A percentile compares a stretch with the other conserved stretches of the same genome.
These are phyloP conservation scores for Pteropus rufus DNA, from an alignment of 2,797 vertebrate species.

Conservation along the genomic window DNA sequence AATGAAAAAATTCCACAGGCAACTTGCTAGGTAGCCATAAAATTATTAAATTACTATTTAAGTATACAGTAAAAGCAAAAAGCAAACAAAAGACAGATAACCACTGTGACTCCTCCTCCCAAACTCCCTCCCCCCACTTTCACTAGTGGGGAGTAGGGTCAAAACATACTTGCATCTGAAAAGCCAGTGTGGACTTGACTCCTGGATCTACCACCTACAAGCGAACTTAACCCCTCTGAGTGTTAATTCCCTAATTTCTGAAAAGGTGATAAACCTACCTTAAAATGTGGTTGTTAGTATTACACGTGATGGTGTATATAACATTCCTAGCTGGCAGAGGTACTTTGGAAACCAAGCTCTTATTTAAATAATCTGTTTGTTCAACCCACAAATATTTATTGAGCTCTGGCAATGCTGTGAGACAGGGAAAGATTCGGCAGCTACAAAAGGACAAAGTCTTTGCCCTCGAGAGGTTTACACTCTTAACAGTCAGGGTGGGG, in stretches of 20 bases:
- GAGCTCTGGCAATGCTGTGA: background rate
- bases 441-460: background rate
- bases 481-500: background rate
- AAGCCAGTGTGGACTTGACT: background rate
- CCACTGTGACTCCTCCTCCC: background rate
- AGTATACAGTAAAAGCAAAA: background rate
- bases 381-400: background rate
- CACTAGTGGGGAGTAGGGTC: accelerated
- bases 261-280: background rate
- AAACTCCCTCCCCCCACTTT: background rate
- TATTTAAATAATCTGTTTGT: background rate
- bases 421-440: background rate
- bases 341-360: background rate
- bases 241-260: background rate
- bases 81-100: background rate
- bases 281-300: background rate
- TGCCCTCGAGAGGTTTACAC: background rate
- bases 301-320: background rate
- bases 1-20: background rate
- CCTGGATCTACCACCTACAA: background rate
- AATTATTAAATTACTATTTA: background rate
- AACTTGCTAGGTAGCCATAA: background rate
- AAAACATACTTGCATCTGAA: background rate
- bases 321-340: background rate
- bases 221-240: background rate